phyloP scores from a whole-genome alignment of 2,888 invertebrate species.

The Schrankia costaestrigalis region DNA sequence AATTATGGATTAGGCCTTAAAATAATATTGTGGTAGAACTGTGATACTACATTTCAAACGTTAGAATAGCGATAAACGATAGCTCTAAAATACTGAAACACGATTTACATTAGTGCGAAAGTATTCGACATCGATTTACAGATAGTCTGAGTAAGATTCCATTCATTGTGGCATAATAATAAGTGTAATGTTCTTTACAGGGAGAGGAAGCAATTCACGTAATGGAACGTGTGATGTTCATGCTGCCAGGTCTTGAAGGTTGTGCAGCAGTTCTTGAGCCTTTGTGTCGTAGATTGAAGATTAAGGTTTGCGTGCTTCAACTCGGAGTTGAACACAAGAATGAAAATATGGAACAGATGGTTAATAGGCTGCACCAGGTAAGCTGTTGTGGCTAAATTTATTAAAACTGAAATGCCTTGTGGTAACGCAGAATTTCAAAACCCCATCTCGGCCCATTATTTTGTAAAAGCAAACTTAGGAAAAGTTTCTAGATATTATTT shows the following conservation, averaged over 20 bases:
- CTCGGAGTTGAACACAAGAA: constrained; percentile 62
- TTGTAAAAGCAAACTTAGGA: no score
- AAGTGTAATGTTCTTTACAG: constrained; percentile 30
- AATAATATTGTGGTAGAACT: no score
- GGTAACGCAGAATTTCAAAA: no score
- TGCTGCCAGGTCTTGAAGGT: constrained; percentile 86
- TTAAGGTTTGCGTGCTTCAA: constrained; percentile 78
- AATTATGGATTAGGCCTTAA: no score
- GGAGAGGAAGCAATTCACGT: constrained; percentile 67
- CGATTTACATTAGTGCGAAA: no score
- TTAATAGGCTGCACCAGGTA: constrained; percentile 76
- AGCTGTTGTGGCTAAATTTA: constrained; percentile 8
- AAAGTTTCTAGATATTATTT: no score
- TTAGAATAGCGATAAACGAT: no score
- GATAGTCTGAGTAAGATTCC: neutral
- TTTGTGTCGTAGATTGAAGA: constrained; percentile 72
- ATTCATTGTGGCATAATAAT: neutral
- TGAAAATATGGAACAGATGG: constrained; percentile 73
- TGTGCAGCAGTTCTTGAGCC: constrained; percentile 76
- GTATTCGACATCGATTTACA: no score
- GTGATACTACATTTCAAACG: no score
- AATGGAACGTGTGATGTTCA: constrained; percentile 74
- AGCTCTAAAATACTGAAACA: no score
- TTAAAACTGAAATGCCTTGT: neutral
- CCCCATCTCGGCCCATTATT: no score